Evolutionary conservation across 2,888 invertebrate genomes (phyloP).

Genomic region (Cyclophora albipunctata): DNA sequence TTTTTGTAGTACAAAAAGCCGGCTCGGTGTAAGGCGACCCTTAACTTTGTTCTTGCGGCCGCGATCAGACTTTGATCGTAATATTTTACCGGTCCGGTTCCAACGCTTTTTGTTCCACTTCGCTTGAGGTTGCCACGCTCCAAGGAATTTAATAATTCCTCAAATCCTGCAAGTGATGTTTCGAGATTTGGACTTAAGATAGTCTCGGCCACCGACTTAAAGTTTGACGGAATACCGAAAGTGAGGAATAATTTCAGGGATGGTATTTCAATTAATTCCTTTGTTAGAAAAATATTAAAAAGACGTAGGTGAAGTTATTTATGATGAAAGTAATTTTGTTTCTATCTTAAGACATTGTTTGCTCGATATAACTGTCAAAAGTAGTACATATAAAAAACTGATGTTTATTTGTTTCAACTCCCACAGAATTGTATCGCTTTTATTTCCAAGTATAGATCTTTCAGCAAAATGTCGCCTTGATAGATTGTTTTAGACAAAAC

Average conservation of each 20-base stretch:
- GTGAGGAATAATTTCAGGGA: conserved; percentile 5
- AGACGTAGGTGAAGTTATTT: background rate
- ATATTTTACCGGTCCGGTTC: conserved; percentile 36
- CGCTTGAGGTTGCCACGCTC: conserved; percentile 36
- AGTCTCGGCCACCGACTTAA: conserved; percentile 19
- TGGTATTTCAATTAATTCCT: conserved; percentile 9
- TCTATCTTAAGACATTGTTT: background rate
- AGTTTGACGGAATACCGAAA: conserved; percentile 20
- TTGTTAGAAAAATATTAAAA: conserved; percentile 2
- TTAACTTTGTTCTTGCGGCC: conserved; percentile 29
- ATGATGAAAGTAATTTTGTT: background rate
- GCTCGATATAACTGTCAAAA: no score
- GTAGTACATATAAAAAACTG: no score
- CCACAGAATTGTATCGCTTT: background rate
- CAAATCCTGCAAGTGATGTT: conserved; percentile 44
- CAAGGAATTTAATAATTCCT: conserved; percentile 41
- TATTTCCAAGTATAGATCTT: no score
- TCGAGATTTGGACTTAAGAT: conserved; percentile 31
- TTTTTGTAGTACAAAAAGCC: background rate
- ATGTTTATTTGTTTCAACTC: no score
- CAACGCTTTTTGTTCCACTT: conserved; percentile 37
- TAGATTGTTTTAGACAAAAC: no score
- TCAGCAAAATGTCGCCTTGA: no score
- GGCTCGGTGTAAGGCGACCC: conserved; percentile 3
- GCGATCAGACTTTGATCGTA: conserved; percentile 40